phyloP scores from a whole-genome alignment of 2,888 invertebrate species.

The Tanypteryx hageni region DNA sequence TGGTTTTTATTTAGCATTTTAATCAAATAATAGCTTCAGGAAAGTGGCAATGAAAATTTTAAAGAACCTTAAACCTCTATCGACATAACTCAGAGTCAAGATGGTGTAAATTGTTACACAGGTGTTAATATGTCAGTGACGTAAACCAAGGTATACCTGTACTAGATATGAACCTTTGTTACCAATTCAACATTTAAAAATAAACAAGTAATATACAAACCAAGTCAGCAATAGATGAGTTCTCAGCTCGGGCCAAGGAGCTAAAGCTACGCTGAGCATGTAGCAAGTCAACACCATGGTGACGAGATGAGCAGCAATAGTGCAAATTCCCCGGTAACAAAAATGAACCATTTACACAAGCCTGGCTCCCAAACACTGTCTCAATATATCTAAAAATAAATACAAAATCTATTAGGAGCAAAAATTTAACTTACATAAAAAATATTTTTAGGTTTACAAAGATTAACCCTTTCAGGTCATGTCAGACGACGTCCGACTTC shows the following conservation, averaged over 20 bases:
- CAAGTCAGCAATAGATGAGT: slow-evolving; percentile 84
- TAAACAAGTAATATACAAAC: slow-evolving; percentile 74
- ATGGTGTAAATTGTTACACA: too few relatives aligned
- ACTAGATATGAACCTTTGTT: too few relatives aligned
- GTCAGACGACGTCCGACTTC: too few relatives aligned
- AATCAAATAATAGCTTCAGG: too few relatives aligned
- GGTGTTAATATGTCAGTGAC: too few relatives aligned
- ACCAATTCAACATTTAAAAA: background rate
- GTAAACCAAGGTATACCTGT: too few relatives aligned
- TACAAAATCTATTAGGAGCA: background rate
- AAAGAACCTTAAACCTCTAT: too few relatives aligned
- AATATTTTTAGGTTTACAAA: too few relatives aligned
- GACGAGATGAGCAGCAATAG: slow-evolving; percentile 87
- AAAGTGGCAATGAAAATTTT: too few relatives aligned
- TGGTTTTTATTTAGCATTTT: too few relatives aligned
- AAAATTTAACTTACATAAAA: background rate
- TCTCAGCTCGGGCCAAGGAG: slow-evolving; percentile 83
- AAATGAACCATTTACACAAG: slow-evolving; percentile 94
- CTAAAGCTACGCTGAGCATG: slow-evolving; percentile 83
- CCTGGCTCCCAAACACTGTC: slow-evolving; percentile 88
- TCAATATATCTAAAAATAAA: slow-evolving; percentile 80
- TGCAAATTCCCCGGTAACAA: slow-evolving; percentile 82
- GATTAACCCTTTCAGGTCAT: too few relatives aligned
- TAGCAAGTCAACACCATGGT: slow-evolving; percentile 88
- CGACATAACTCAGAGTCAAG: too few relatives aligned